Evolutionary conservation across 2,888 invertebrate genomes (phyloP), one percentile per base, ranked within the genome.

Genomic region (Halictus quadricinctus): DNA sequence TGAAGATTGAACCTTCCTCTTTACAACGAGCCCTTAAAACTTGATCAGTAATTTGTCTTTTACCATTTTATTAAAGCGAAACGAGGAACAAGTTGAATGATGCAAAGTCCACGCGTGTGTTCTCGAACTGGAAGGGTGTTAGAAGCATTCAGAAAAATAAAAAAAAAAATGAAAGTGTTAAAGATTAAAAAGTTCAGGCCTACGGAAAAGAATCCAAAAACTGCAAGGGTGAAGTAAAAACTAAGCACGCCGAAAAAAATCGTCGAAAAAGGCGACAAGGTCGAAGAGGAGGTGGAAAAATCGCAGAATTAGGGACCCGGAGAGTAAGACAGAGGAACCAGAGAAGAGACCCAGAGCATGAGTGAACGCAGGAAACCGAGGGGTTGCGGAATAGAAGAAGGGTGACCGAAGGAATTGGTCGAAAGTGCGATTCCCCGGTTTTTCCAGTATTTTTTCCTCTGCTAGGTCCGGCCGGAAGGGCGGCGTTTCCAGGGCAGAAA

Each of bases 401-500:
- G 13, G 43, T 25, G 79, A 80, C 74, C 81, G 60, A 54, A 72
- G 78, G 50, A 66, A 78, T 70, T 43, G 66, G 60, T 78, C 70
- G 80, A 80, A 89, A 87, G 79, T 41, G 77, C 84, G 80, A 89
- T 86, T 89, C 77, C 78, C 80, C 79, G 76, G 74, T 85, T 81
- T 80, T 85, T 79, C 74, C 74, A 25, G 60, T 70, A 58, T 75
- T 78, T 80, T 64, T 69, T 43, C n/a, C 69, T 10, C 21, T 10
- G 72, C 21, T 21, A 12, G 54, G 69, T 69, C 72, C 46, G 18
- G 80, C 54, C 79, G 87, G 72, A 88, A 85, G 83, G 80, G 66
- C 81, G 81, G 81, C 84, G 89, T 85, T 82, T 88, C 87, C 85
- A 77, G 73, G 74, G 75, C 77, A 85, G 91, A 93, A 93, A 93